Conservation (phyloP, 2,888 invertebrate genomes). For the Lysandra coridon region DNA sequence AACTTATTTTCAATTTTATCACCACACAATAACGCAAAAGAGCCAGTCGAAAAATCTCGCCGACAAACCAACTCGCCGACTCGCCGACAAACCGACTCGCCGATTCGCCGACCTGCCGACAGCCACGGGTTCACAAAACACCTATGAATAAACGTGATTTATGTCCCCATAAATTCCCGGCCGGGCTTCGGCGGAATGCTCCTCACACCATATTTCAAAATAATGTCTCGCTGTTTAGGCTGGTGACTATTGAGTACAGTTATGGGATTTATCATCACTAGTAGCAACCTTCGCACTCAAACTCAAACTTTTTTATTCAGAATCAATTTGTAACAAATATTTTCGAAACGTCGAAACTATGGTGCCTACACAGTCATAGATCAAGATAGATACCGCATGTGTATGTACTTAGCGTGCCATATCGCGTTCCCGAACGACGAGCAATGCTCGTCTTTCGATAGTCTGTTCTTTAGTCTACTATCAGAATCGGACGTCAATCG, state of each 20-base stretch:
- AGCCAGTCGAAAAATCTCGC: background rate
- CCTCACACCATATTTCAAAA: conserved; percentile 57
- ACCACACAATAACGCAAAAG: background rate
- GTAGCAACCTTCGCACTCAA: background rate
- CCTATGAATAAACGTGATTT: conserved; percentile 28
- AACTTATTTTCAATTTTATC: background rate
- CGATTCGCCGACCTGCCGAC: conserved; percentile 6
- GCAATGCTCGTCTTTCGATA: too few relatives aligned
- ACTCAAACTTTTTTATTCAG: too few relatives aligned
- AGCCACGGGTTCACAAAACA: conserved; percentile 26
- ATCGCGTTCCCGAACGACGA: too few relatives aligned
- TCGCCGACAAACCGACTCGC: background rate
- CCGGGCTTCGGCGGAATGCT: conserved; percentile 53
- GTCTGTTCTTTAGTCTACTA: too few relatives aligned
- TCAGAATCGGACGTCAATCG: too few relatives aligned
- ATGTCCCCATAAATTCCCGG: conserved; percentile 15
- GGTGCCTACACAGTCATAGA: too few relatives aligned
- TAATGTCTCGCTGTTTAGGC: conserved; percentile 56
- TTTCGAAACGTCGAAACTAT: too few relatives aligned
- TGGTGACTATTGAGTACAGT: conserved; percentile 42
- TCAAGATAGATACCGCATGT: too few relatives aligned
- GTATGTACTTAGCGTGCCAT: too few relatives aligned
- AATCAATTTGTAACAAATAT: too few relatives aligned
- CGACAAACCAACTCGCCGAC: background rate
- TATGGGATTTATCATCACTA: conserved; percentile 15